Conservation (phyloP, 2,797 vertebrate genomes). For the Columba guinea region DNA sequence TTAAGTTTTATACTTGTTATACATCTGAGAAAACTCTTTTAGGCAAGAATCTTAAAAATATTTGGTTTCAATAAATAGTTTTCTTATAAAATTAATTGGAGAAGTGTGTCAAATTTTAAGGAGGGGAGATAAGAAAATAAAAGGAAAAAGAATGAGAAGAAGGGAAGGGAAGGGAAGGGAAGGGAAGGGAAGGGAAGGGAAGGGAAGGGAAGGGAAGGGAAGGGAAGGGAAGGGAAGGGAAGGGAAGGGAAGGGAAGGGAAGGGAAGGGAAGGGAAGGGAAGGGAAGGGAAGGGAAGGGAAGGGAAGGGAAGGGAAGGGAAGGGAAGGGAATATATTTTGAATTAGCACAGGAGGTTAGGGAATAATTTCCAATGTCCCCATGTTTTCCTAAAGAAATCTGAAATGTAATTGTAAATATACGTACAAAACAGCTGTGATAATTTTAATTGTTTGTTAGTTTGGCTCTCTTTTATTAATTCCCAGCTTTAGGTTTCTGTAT, state of each 20-base stretch:
- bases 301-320: neutral
- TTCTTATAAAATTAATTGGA: neutral
- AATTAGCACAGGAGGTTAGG: neutral
- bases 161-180: neutral
- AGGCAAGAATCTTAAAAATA: neutral
- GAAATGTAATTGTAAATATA: neutral
- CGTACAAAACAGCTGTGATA: neutral
- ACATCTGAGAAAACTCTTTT: neutral
- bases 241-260: neutral
- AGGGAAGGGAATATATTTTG: neutral
- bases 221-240: neutral
- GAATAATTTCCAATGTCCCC: neutral
- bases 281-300: neutral
- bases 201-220: neutral
- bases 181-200: neutral
- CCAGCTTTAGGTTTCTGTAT: slow-evolving; percentile 1
- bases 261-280: neutral
- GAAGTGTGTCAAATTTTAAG: neutral
- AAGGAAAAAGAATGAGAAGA: neutral
- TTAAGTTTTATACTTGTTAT: neutral
- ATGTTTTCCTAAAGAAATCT: neutral
- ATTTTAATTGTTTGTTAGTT: slow-evolving; percentile 16
- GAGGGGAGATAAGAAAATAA: neutral
- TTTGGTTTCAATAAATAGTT: neutral
- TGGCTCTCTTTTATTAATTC: slow-evolving; percentile 30